These are phyloP conservation scores for Palaemon carinicauda DNA, from an alignment of 1,140 invertebrate species.

Conservation along the genomic window DNA sequence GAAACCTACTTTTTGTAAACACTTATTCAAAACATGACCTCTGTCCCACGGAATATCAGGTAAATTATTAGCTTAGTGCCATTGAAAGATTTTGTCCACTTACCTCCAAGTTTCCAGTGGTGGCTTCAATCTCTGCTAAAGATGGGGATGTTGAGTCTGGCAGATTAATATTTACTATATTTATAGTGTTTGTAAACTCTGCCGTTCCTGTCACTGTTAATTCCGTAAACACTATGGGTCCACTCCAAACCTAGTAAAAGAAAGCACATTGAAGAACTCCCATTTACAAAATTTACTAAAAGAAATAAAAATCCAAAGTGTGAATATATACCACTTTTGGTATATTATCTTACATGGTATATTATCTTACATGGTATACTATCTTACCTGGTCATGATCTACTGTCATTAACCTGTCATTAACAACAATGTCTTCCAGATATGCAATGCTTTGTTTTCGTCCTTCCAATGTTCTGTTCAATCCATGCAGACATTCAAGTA, in stretches of 20 bases:
- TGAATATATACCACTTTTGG: too few species aligned
- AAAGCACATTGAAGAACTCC: background rate
- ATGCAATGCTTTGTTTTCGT: background rate
- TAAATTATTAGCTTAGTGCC: background rate
- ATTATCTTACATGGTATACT: background rate
- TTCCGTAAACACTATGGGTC: background rate
- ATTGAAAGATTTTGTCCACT: background rate
- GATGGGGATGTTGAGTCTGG: background rate
- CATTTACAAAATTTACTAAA: background rate
- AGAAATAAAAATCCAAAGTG: background rate
- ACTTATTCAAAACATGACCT: too few species aligned
- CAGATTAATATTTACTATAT: background rate
- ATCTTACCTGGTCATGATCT: slow-evolving; percentile 2
- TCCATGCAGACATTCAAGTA: background rate
- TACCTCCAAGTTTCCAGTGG: background rate
- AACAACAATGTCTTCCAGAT: background rate
- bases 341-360: too few species aligned
- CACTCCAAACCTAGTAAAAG: background rate
- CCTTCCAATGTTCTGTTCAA: background rate
- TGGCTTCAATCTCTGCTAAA: background rate
- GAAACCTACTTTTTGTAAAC: too few species aligned
- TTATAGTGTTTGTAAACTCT: background rate
- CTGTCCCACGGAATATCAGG: too few species aligned
- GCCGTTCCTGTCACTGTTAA: background rate
- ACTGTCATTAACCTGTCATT: slow-evolving; percentile 15